These are phyloP conservation scores for Alligator sinensis DNA, from an alignment of 2,113 vertebrate genomes.

Conservation along the genomic window DNA sequence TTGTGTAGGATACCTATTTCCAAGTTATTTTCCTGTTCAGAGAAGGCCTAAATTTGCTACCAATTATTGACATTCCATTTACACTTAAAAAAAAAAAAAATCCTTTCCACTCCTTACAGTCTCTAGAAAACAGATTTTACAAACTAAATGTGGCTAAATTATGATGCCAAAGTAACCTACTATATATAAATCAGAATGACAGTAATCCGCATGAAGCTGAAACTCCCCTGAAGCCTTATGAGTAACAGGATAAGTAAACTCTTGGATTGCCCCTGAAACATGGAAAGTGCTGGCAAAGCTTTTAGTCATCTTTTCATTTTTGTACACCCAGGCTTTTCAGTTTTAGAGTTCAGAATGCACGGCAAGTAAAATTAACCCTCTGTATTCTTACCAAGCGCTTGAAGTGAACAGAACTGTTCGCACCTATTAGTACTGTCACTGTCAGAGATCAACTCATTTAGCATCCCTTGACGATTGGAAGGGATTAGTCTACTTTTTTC, in stretches of 20 bases:
- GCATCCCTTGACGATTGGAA: background rate
- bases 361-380: background rate
- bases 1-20: background rate
- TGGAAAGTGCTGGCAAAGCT: constrained; percentile 2
- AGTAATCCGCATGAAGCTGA: constrained; percentile 65
- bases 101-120: background rate
- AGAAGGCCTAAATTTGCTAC: constrained; percentile 36
- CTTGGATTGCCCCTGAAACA: constrained; percentile 25
- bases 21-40: background rate
- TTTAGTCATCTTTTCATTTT: background rate
- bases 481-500: background rate
- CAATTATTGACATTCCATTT: background rate
- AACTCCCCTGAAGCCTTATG: constrained; percentile 58
- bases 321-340: background rate
- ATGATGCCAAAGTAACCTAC: background rate
- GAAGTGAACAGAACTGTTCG: background rate
- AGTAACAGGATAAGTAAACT: constrained; percentile 49
- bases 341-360: background rate
- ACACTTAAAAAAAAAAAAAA: background rate
- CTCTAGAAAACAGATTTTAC: constrained; percentile 45
- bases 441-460: background rate
- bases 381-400: background rate
- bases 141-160: background rate
- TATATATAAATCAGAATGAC: constrained; percentile 51
- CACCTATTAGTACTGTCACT: background rate